phyloP scores from a whole-genome alignment of 1,140 invertebrate genomes.

The Pristionchus pacificus region DNA sequence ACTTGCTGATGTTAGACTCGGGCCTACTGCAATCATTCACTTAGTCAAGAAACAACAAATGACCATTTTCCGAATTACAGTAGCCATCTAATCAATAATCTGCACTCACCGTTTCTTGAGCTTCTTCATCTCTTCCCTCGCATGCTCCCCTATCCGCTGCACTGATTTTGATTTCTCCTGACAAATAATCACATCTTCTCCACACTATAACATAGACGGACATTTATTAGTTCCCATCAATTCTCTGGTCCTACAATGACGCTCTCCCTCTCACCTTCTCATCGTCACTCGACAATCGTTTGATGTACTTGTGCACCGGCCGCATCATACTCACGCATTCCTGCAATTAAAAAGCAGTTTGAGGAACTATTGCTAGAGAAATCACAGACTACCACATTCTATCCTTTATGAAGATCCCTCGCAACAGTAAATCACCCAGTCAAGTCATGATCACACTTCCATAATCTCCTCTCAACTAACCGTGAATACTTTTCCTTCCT shows the following conservation, averaged over 20 bases:
- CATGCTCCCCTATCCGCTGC: constrained; percentile 42
- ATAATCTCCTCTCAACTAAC: constrained; percentile 14
- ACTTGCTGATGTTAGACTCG: constrained; percentile 38
- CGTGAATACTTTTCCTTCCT: constrained; percentile 27
- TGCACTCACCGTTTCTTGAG: constrained; percentile 32
- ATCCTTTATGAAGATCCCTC: too few species aligned
- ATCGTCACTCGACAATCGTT: constrained; percentile 34
- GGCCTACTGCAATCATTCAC: constrained; percentile 21
- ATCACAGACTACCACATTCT: too few species aligned
- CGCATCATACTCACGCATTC: constrained; percentile 47
- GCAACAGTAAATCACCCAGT: too few species aligned
- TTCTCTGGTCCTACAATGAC: not conserved
- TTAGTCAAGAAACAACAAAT: constrained; percentile 6
- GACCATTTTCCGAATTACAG: too few species aligned
- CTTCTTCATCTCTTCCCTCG: constrained; percentile 25
- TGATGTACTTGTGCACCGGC: constrained; percentile 47
- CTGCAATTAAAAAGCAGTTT: constrained; percentile 2
- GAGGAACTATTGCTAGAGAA: not conserved
- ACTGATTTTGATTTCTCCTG: constrained; percentile 30
- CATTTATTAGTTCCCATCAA: not conserved
- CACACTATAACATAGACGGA: not conserved
- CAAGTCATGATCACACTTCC: not conserved
- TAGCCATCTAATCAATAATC: too few species aligned
- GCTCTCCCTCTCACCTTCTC: not conserved
- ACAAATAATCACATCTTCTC: not conserved